Evolutionary conservation across 2,113 vertebrate genomes (phyloP), one percentile per base, ranked within the genome.

Genomic region (Myiozetetes cayanensis): DNA sequence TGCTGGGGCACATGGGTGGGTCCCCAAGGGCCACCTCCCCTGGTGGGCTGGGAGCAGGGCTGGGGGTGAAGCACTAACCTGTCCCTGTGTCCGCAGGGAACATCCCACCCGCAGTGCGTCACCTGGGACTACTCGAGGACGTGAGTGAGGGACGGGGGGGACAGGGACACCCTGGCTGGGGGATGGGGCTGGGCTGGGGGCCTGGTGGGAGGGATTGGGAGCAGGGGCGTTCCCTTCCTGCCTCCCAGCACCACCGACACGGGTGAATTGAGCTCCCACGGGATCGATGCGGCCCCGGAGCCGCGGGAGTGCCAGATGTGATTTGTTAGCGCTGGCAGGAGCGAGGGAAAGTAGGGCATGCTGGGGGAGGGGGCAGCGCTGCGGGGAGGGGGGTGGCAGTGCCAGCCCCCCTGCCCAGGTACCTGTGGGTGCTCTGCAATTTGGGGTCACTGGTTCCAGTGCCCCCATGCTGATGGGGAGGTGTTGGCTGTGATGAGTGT

Each of bases 91-190:
- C 84, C 44, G 4, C 96, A 99, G 99, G 99, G 99, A 94, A 99
- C 99, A 47, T 99, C 99, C 12, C 98, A 99, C 94, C 98, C 99
- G 62, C 99, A 98, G 91, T 99, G 99, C 9, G 98, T 99, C 93
- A 98, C 99, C 96, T 99, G 99, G 99, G 99, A 99, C 97, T 99
- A 99, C 95, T 97, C 98, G 55, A 99, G 98, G 98, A 98, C 93
- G 99, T 99, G 98, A 99, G 99, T 97, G 46, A 49, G 58, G 59
- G 10, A 6, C 14, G 3, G 44, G 62, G 25, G 22, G 33, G 39
- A 33, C 18, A 16, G 66, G 58, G 92, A 8, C 73, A 12, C 28
- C 14, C 35, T 20, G 5, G 2, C 23, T 9, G 41, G 52, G 53
- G 1, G 8, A 6, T 19, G 47, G 44, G n/a, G 18, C 0, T 3